Evolutionary conservation across 2,797 vertebrate genomes (phyloP).

Genomic region (Neosilurus mollespiculum): DNA sequence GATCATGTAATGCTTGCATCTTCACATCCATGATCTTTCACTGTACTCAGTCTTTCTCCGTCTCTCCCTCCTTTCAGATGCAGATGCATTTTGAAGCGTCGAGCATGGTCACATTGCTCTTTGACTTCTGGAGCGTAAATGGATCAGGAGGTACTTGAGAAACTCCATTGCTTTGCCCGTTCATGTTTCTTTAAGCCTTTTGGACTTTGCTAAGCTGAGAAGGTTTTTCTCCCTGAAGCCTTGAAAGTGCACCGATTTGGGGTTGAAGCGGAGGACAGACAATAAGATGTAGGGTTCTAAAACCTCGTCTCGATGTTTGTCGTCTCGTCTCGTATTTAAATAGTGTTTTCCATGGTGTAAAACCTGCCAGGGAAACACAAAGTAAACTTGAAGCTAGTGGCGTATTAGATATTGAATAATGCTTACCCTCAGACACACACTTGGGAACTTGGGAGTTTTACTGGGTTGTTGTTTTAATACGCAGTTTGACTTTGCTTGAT

Average conservation of each 20-base stretch:
- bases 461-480: not conserved
- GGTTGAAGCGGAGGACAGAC: not conserved
- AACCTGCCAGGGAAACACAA: not conserved
- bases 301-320: too few relatives aligned
- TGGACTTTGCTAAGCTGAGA: not conserved
- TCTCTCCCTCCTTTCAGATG: conserved; percentile 34
- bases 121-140: conserved; percentile 89
- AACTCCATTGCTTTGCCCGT: not conserved
- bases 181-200: not conserved
- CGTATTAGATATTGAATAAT: too few relatives aligned
- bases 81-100: conserved; percentile 90
- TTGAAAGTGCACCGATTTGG: not conserved
- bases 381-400: not conserved
- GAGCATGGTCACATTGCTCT: conserved; percentile 82
- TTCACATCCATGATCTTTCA: not conserved
- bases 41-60: not conserved
- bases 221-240: not conserved
- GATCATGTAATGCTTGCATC: not conserved
- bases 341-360: not conserved
- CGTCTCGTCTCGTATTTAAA: not conserved
- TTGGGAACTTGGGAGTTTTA: not conserved
- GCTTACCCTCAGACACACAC: not conserved
- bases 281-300: not conserved
- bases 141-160: conserved; percentile 78
- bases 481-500: not conserved